Conservation (phyloP, 2,797 vertebrate genomes). For the Rhinella marina region DNA sequence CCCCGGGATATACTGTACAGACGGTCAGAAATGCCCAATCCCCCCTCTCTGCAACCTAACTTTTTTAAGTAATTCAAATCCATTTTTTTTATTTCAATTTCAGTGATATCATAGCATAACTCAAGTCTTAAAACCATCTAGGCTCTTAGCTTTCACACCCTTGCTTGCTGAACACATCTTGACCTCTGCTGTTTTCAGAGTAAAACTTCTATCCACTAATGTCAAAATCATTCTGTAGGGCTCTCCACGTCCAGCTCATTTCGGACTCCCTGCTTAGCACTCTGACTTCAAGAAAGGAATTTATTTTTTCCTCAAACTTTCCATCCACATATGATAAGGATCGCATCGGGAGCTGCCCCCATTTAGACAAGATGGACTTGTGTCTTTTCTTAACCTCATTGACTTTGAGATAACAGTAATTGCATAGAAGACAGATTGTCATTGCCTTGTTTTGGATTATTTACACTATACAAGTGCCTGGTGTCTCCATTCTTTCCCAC, state of each 20-base stretch:
- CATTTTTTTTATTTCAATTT: not conserved
- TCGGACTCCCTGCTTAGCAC: not conserved
- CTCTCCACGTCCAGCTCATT: not conserved
- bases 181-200: not conserved
- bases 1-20: no score
- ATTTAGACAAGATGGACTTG: conserved; percentile 31
- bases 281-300: conserved; percentile 2
- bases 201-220: not conserved
- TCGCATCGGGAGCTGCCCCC: not conserved
- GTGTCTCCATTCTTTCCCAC: conserved; percentile 33
- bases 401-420: conserved; percentile 51
- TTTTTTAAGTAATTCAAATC: not conserved
- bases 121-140: not conserved
- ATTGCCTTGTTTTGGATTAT: conserved; percentile 46
- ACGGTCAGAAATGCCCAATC: no score
- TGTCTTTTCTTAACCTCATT: conserved; percentile 41
- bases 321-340: conserved; percentile 20
- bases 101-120: not conserved
- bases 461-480: conserved; percentile 28
- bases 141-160: not conserved
- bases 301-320: not conserved
- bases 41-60: no score
- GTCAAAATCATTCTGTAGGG: not conserved
- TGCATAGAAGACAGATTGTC: conserved; percentile 44
- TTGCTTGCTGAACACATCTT: not conserved